phyloP scores from a whole-genome alignment of 92 coral and sea anemone species.

The Heteractis magnifica region DNA sequence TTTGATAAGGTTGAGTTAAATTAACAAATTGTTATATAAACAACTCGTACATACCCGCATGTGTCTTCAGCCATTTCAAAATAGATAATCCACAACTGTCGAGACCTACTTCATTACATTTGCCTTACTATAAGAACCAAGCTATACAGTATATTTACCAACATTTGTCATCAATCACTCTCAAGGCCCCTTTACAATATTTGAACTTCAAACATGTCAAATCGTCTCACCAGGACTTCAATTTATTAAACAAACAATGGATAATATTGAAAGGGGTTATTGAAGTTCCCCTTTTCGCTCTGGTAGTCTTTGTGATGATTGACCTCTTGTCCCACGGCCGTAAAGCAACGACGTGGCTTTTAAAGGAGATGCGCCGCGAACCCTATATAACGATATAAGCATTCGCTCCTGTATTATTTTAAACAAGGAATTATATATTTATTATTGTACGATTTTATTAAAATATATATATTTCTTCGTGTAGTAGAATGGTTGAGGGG shows the following conservation, averaged over 20 bases:
- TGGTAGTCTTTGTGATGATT: conserved; percentile 3
- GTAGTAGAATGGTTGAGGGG: not conserved
- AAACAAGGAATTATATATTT: not conserved
- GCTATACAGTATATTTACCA: not conserved
- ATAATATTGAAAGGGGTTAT: not conserved
- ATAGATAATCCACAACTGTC: not conserved
- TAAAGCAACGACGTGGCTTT: too few species aligned
- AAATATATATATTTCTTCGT: not conserved
- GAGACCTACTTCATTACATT: not conserved
- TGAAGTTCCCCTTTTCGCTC: not conserved
- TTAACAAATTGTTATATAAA: conserved; percentile 3
- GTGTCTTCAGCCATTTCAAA: not conserved
- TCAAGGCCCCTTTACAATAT: not conserved
- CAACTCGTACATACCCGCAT: not conserved
- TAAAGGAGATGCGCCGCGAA: too few species aligned
- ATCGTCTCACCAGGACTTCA: not conserved
- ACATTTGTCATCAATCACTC: not conserved
- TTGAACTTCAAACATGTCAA: not conserved
- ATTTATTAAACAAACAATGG: conserved; percentile 1
- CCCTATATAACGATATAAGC: too few species aligned
- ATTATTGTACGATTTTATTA: not conserved
- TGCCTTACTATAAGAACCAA: not conserved
- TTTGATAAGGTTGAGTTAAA: not conserved
- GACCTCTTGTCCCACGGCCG: not conserved
- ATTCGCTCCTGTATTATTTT: not conserved